A percentile compares a stretch with the other conserved stretches of the same genome.
phyloP scores from a whole-genome alignment of 2,888 invertebrate genomes.

The Erpobdella octoculata region DNA sequence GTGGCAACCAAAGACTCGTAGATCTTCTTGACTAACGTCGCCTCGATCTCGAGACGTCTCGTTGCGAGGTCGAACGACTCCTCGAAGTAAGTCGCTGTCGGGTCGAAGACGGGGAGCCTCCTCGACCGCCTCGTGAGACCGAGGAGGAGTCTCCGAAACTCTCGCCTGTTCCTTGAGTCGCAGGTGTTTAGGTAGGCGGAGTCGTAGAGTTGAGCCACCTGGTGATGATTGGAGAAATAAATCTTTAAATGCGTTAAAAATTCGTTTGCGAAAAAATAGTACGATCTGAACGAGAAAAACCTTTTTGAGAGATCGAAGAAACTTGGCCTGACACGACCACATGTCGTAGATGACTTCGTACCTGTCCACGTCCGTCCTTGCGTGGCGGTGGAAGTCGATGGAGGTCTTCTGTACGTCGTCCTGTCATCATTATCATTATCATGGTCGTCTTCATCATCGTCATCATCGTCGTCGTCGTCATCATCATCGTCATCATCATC shows the following conservation, averaged over 20 bases:
- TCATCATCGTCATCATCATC: conserved; percentile 11
- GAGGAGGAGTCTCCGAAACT: conserved; percentile 46
- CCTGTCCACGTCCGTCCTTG: conserved; percentile 47
- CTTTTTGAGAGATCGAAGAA: conserved; percentile 49
- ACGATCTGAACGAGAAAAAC: too few relatives aligned
- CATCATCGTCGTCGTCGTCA: background rate
- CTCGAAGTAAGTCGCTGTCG: conserved; percentile 44
- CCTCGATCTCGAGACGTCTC: conserved; percentile 43
- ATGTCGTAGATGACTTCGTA: conserved; percentile 50
- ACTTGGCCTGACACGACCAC: conserved; percentile 50
- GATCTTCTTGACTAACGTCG: conserved; percentile 45
- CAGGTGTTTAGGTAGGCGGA: conserved; percentile 52
- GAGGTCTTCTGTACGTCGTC: background rate
- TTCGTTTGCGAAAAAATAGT: too few relatives aligned
- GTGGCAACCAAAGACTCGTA: conserved; percentile 48
- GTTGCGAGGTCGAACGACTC: conserved; percentile 48
- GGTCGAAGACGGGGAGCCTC: conserved; percentile 46
- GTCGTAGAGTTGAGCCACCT: conserved; percentile 50
- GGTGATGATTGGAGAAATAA: conserved; percentile 1
- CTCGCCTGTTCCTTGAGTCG: conserved; percentile 40
- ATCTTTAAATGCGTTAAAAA: too few relatives aligned
- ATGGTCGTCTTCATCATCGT: background rate
- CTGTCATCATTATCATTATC: background rate
- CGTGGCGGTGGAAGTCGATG: background rate
- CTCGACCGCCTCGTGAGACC: conserved; percentile 44